phyloP scores from a whole-genome alignment of 2,797 vertebrate genomes.

The Balearica regulorum region DNA sequence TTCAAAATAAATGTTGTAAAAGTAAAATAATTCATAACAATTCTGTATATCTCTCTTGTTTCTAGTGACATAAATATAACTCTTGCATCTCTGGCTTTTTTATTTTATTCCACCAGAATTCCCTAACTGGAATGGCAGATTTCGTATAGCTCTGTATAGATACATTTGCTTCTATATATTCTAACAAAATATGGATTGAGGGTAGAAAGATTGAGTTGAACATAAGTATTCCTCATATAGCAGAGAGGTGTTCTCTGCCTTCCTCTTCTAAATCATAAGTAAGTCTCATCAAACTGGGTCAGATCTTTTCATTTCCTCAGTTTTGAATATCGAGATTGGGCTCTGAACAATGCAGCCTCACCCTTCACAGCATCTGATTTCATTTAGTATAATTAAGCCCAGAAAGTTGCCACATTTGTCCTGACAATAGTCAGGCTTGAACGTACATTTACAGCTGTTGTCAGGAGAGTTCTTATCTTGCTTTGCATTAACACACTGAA shows the following conservation, averaged over 20 bases:
- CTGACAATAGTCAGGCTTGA: background rate
- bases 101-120: background rate
- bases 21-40: background rate
- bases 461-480: slow-evolving; percentile 18
- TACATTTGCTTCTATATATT: background rate
- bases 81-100: background rate
- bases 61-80: background rate
- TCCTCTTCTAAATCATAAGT: background rate
- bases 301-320: background rate
- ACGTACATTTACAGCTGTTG: background rate
- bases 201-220: slow-evolving; percentile 4
- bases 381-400: background rate
- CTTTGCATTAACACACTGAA: slow-evolving; percentile 51
- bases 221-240: background rate
- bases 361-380: background rate
- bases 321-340: background rate
- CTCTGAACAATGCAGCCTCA: background rate
- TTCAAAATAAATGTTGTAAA: background rate
- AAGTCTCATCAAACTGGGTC: background rate
- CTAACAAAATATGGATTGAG: background rate
- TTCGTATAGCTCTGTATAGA: background rate
- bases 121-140: background rate
- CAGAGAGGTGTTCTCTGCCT: background rate
- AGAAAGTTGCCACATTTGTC: background rate
- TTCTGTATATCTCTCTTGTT: background rate